Conservation (phyloP, 2,888 invertebrate genomes). For the Meganola albula region DNA sequence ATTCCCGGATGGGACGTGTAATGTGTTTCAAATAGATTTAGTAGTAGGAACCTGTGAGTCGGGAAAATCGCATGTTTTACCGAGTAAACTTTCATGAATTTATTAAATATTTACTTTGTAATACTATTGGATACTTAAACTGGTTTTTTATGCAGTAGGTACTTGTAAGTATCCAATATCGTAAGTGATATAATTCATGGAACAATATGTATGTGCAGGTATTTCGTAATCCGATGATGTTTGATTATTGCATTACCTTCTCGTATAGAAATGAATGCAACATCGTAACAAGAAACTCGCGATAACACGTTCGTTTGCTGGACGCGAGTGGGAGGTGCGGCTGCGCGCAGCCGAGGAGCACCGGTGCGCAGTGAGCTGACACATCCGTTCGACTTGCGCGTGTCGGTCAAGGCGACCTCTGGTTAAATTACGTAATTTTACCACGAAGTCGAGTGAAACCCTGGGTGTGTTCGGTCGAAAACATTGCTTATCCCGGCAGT, state of each 20-base stretch:
- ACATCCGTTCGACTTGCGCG: constrained; percentile 75
- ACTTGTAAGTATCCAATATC: constrained; percentile 36
- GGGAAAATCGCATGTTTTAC: no score
- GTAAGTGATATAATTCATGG: constrained; percentile 43
- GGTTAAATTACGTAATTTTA: constrained; percentile 73
- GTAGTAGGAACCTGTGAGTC: no score
- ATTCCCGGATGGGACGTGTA: constrained; percentile 14
- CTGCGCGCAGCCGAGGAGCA: constrained; percentile 58
- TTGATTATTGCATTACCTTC: constrained; percentile 49
- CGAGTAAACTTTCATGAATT: no score
- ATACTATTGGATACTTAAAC: no score
- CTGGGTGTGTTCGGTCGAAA: constrained; percentile 68
- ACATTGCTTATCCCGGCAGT: constrained; percentile 50
- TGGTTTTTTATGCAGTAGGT: no score
- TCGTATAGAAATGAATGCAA: constrained; percentile 60
- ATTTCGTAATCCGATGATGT: constrained; percentile 61
- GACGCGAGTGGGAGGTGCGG: constrained; percentile 65
- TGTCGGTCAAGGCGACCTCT: constrained; percentile 73
- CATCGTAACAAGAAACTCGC: constrained; percentile 70
- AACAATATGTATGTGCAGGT: constrained; percentile 49
- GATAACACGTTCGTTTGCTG: constrained; percentile 59
- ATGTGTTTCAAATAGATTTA: no score
- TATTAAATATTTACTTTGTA: no score
- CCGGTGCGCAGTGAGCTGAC: constrained; percentile 74
- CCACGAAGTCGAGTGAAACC: constrained; percentile 55